Evolutionary conservation across 2,888 invertebrate genomes (phyloP).

Genomic region (Perdita meconis): DNA sequence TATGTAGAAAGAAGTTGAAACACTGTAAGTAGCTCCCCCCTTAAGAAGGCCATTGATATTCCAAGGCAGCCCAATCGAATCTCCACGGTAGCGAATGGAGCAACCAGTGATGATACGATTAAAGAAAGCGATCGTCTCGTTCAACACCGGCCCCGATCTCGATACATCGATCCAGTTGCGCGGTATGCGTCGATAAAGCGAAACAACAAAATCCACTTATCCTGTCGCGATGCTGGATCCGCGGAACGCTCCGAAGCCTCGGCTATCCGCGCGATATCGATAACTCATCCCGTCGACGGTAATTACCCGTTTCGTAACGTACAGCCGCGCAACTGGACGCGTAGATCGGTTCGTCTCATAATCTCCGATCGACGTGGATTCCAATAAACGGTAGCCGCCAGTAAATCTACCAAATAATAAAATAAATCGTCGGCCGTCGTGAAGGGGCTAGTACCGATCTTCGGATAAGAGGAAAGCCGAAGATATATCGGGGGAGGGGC

Average conservation of each 20-base stretch:
- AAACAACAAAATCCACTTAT: conserved; percentile 59
- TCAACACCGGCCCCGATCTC: conserved; percentile 20
- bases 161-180: conserved; percentile 33
- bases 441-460: conserved; percentile 63
- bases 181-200: conserved; percentile 50
- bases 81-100: conserved; percentile 2
- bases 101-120: neutral
- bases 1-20: too few relatives aligned
- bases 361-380: conserved; percentile 72
- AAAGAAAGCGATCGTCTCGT: neutral
- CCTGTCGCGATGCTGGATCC: conserved; percentile 14
- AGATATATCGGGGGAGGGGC: conserved; percentile 50
- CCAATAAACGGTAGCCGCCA: conserved; percentile 75
- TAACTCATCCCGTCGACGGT: conserved; percentile 41
- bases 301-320: conserved; percentile 63
- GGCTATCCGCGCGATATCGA: neutral
- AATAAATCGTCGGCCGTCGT: conserved; percentile 73
- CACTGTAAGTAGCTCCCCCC: too few relatives aligned
- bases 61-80: neutral
- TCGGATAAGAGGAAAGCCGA: conserved; percentile 65
- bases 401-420: conserved; percentile 77
- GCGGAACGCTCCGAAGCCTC: conserved; percentile 9
- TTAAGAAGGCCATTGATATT: neutral
- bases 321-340: conserved; percentile 28
- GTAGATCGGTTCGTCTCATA: conserved; percentile 49